Percentiles rank a stretch among this genome's conserved stretches.
Evolutionary conservation across 2,888 invertebrate genomes (phyloP).

Genomic region (Torymus tubicola): DNA sequence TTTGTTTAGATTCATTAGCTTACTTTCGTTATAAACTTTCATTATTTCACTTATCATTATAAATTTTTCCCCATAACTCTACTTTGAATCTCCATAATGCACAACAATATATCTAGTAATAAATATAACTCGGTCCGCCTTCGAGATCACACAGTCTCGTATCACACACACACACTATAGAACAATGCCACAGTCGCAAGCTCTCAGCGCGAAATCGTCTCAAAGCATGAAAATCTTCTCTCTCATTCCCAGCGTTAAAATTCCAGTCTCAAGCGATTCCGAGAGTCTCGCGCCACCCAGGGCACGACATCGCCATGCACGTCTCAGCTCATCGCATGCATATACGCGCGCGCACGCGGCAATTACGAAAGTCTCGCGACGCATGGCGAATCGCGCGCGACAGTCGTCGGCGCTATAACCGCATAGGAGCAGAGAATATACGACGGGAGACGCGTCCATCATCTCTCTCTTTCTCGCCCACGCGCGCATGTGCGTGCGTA

Average conservation of each 20-base stretch:
- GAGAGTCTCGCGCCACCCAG: conserved; percentile 5
- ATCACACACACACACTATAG: background rate
- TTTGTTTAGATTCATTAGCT: too few species aligned
- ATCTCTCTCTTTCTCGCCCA: conserved; percentile 8
- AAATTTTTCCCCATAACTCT: too few species aligned
- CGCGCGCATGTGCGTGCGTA: background rate
- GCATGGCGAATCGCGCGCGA: conserved; percentile 20
- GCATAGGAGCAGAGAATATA: too few species aligned
- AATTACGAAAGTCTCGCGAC: conserved; percentile 24
- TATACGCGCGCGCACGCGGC: background rate
- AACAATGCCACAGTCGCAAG: background rate
- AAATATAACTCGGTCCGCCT: too few species aligned
- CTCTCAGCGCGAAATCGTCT: background rate
- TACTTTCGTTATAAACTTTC: too few species aligned
- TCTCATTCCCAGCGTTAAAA: background rate
- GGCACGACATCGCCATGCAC: too few species aligned
- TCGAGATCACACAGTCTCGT: background rate
- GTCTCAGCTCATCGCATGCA: background rate
- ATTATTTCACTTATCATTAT: too few species aligned
- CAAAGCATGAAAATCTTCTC: background rate
- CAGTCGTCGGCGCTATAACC: too few species aligned
- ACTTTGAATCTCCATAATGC: background rate
- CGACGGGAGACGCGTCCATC: background rate
- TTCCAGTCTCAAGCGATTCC: too few species aligned
- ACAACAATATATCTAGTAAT: too few species aligned